Percentiles rank a stretch among this genome's conserved stretches.
Evolutionary conservation across 2,797 vertebrate species (phyloP).

Genomic region (Enteromius argenteus): DNA sequence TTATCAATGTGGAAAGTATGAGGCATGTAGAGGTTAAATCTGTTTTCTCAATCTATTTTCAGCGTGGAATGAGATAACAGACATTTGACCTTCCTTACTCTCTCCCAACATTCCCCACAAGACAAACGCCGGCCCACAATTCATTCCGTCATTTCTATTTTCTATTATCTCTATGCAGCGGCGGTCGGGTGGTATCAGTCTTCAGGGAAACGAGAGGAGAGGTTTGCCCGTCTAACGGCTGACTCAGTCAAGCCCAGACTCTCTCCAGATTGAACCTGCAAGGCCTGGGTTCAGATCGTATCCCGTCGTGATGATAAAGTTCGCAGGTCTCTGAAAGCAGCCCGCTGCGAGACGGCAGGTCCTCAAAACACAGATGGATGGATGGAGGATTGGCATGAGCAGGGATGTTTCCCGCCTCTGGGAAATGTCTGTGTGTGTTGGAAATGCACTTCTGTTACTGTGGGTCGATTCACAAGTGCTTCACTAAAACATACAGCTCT

Average conservation of each 20-base stretch:
- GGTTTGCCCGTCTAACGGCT: neutral
- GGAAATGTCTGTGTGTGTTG: slow-evolving; percentile 9
- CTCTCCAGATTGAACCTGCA: slow-evolving; percentile 21
- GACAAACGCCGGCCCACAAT: neutral
- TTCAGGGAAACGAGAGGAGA: neutral
- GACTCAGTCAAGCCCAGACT: neutral
- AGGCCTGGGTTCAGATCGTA: slow-evolving; percentile 35
- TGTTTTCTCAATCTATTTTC: slow-evolving; percentile 9
- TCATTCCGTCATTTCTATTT: slow-evolving; percentile 26
- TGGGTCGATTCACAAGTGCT: neutral
- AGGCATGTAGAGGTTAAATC: neutral
- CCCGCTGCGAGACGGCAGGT: slow-evolving; percentile 5
- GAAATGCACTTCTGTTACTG: slow-evolving; percentile 25
- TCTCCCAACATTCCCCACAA: neutral
- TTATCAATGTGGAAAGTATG: neutral
- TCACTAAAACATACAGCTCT: neutral
- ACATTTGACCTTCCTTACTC: neutral
- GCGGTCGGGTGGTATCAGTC: neutral
- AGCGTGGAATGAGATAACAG: neutral
- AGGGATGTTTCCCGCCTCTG: slow-evolving; percentile 2
- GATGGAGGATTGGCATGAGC: neutral
- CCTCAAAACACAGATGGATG: slow-evolving; percentile 12
- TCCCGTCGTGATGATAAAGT: slow-evolving; percentile 33
- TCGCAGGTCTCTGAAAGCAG: neutral
- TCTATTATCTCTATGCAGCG: slow-evolving; percentile 36